Conservation (phyloP, 2,113 vertebrate species). For the Neodon shergylaensis region DNA sequence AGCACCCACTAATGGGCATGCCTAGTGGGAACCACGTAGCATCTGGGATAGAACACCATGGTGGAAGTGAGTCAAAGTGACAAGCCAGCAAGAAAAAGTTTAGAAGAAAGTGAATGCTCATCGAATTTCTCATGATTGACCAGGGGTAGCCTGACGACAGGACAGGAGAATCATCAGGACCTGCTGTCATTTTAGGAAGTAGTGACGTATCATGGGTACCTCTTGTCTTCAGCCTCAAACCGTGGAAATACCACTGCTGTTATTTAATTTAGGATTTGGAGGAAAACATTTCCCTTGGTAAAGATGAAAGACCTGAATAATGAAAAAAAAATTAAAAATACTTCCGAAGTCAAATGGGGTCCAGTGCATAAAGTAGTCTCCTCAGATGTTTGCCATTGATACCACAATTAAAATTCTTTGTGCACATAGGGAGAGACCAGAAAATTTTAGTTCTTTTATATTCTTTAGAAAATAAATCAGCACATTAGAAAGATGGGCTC, state of each 20-base stretch:
- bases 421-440: not conserved
- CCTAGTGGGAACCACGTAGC: not conserved
- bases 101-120: not conserved
- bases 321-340: not conserved
- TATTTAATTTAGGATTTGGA: not conserved
- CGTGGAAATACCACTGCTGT: not conserved
- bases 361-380: not conserved
- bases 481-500: not conserved
- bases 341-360: not conserved
- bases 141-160: not conserved
- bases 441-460: not conserved
- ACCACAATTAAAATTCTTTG: constrained; percentile 15
- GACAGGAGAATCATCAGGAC: not conserved
- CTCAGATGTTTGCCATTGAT: not conserved
- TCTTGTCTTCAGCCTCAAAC: not conserved
- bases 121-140: not conserved
- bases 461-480: not conserved
- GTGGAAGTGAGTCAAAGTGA: not conserved
- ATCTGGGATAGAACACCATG: not conserved
- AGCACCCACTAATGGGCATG: not conserved
- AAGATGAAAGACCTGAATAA: not conserved
- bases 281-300: not conserved
- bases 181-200: not conserved
- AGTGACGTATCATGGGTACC: not conserved
- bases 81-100: not conserved